Base-by-base conservation (phyloP, 2,888 invertebrate species). In the Malachius bipustulatus region DNA sequence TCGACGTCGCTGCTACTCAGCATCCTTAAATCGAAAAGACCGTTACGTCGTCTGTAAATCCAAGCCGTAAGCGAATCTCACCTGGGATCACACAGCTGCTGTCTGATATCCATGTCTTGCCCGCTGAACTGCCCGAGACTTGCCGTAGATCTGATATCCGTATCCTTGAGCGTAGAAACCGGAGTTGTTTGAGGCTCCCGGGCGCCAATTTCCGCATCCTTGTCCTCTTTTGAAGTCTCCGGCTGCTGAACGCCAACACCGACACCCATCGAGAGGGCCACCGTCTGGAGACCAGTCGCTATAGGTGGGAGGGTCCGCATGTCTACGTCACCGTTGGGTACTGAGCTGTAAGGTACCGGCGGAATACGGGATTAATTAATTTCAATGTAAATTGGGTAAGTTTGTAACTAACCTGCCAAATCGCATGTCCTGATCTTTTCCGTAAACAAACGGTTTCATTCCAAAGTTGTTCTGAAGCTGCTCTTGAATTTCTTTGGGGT, bases 271-370 rank as follows among this genome's bases (percentile, higher is more conserved):
- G 12, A 8, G 29, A 14, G 2, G 42, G 38, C 13, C 26, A 39
- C 2, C 34, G 13, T 14, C 16, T 26, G 4, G 29, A 30, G 32
- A 34, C 37, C 4, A 39, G 46, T 24, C 6, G 49, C 14, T 13
- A 44, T 41, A 3, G 48, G 53, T 1, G 58, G 56, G 10, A 63
- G 39, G 2, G 62, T 60, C 11, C 64, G 49, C 64, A 64, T 64
- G 37, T 64, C 64, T 3, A 64, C 49, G 39, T 64, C 64, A 1
- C 64, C 63, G 39, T 62, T 64, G 41, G 61, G n/a, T n/a, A n/a
- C n/a, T n/a, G n/a, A n/a, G n/a, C n/a, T n/a, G n/a, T n/a, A n/a
- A n/a, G n/a, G n/a, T n/a, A n/a, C n/a, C n/a, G n/a, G n/a, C 16
- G 34, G 24, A 14, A 14, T n/a, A 14, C 11, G 34, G 28, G 31